Conservation (phyloP, 2,113 vertebrate genomes). For the Mesembrinibis cayennensis region DNA sequence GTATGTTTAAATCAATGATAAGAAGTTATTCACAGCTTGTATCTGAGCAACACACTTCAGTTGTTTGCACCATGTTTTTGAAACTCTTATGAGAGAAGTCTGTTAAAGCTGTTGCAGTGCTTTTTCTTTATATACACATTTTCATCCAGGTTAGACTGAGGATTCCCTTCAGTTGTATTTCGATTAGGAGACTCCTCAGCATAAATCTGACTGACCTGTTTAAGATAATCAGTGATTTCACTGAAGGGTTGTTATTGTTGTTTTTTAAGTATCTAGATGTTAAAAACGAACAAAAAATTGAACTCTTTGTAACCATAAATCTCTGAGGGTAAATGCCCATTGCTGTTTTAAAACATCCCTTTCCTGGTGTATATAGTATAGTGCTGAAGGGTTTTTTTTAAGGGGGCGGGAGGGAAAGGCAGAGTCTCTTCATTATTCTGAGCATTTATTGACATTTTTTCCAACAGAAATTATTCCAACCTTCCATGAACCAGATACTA, state of each 20-base stretch:
- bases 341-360: neutral
- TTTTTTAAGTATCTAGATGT: neutral
- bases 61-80: neutral
- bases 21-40: neutral
- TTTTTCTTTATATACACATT: neutral
- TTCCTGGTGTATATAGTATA: neutral
- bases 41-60: neutral
- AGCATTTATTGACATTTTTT: neutral
- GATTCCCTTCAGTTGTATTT: neutral
- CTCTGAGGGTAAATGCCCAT: neutral
- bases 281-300: neutral
- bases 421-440: neutral
- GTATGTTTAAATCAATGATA: neutral
- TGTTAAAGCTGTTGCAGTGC: neutral
- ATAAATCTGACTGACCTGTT: neutral
- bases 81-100: neutral
- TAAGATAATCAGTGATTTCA: neutral
- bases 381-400: neutral
- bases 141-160: neutral
- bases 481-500: constrained; percentile 53
- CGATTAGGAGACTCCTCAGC: neutral
- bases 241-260: neutral
- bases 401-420: neutral
- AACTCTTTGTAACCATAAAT: neutral
- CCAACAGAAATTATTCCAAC: constrained; percentile 50